These are phyloP conservation scores for Phymastichus coffea DNA, from an alignment of 1,140 invertebrate species.

Conservation along the genomic window DNA sequence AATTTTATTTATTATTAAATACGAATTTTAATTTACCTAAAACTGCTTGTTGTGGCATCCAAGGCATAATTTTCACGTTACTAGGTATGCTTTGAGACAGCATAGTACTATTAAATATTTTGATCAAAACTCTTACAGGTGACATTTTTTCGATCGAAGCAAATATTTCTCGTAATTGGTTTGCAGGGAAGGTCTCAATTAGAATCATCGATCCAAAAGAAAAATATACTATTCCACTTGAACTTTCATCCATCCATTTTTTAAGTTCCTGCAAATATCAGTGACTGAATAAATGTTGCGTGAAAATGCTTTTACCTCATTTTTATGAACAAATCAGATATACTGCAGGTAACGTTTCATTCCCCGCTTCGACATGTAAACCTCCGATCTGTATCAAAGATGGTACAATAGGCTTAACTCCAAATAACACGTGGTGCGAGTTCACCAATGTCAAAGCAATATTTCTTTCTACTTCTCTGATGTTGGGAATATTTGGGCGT, in stretches of 20 bases:
- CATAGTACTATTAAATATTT: conserved; percentile 32
- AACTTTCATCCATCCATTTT: conserved; percentile 64
- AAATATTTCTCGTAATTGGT: conserved; percentile 29
- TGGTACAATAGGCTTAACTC: conserved; percentile 41
- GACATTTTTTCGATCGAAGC: conserved; percentile 30
- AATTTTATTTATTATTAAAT: background rate
- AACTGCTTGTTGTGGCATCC: conserved; percentile 65
- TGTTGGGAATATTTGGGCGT: conserved; percentile 27
- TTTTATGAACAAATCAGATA: background rate
- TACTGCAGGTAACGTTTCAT: conserved; percentile 10
- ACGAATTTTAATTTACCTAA: conserved; percentile 50
- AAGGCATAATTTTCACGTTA: conserved; percentile 62
- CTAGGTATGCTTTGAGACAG: conserved; percentile 46
- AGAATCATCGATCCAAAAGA: conserved; percentile 68
- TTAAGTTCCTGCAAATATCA: conserved; percentile 59
- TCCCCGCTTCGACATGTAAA: conserved; percentile 40
- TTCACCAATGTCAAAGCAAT: conserved; percentile 49
- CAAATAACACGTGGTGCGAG: conserved; percentile 41
- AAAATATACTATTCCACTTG: conserved; percentile 69
- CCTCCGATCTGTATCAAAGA: conserved; percentile 51
- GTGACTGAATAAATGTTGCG: background rate
- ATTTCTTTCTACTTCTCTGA: conserved; percentile 42
- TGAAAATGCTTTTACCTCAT: background rate
- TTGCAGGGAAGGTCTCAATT: conserved; percentile 59
- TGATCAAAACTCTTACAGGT: conserved; percentile 30